Evolutionary conservation across 2,888 invertebrate species (phyloP).

Genomic region (Chloromyia formosa): DNA sequence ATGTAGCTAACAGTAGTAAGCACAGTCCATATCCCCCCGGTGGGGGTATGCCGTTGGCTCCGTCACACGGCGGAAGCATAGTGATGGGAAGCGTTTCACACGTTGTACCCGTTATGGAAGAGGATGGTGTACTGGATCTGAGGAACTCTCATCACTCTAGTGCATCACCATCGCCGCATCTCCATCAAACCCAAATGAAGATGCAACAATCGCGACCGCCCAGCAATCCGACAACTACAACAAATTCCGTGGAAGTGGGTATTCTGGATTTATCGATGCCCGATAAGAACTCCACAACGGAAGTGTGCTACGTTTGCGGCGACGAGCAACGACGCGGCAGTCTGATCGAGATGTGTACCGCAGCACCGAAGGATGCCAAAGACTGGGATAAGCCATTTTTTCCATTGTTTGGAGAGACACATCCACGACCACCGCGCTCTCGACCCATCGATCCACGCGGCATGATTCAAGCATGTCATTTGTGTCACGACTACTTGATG

Average conservation of each 20-base stretch:
- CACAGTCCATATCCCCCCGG: constrained; percentile 58
- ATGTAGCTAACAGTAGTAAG: constrained; percentile 55
- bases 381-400: constrained; percentile 72
- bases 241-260: constrained; percentile 74
- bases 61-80: constrained; percentile 49
- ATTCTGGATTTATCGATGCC: constrained; percentile 91
- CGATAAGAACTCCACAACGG: constrained; percentile 88
- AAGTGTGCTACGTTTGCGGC: constrained; percentile 91
- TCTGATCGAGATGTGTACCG: constrained; percentile 74
- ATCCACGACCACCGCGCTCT: constrained; percentile 85
- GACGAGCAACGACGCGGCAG: constrained; percentile 87
- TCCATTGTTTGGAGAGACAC: constrained; percentile 78
- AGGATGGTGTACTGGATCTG: constrained; percentile 63
- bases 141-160: constrained; percentile 61
- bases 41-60: constrained; percentile 52
- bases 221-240: constrained; percentile 52
- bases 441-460: constrained; percentile 85
- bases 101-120: constrained; percentile 50
- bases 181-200: constrained; percentile 47
- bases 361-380: constrained; percentile 67
- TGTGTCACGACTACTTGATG: constrained; percentile 85
- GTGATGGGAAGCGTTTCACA: not conserved
- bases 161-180: constrained; percentile 52
- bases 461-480: constrained; percentile 81
- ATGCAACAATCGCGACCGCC: constrained; percentile 28